Evolutionary conservation across 2,113 vertebrate species (phyloP), one percentile per base, ranked within the genome.

Genomic region (Syngnathus typhle): DNA sequence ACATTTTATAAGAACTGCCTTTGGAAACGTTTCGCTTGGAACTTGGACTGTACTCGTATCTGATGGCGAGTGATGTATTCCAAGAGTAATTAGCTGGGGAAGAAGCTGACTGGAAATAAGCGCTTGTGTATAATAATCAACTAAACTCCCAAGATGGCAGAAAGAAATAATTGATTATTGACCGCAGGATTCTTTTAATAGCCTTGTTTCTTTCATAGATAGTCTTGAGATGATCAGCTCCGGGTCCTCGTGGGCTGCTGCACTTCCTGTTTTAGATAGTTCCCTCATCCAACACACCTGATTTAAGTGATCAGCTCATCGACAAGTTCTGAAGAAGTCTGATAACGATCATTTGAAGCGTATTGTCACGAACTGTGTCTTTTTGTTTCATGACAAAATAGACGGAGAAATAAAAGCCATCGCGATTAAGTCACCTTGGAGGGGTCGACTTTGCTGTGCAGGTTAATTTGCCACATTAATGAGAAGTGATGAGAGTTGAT

Each of bases 391-490:
- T 52, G 8, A n/a, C 19, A 2, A 19, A 19, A 52, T 9, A 19
- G 49, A 78, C 89, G 86, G 86, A n/a, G 8, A n/a, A 21, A 12
- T 91, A 88, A 86, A 59, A 49, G 83, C 81, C 76, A 79, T 74
- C 91, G 89, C 89, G 90, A 91, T 91, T 87, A 88, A 88, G 90
- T 82, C 89, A 90, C 91, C 88, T 92, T 85, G 83, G 63, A 64
- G 88, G 92, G 79, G 88, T 83, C 74, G 87, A 88, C 91, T 89
- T 88, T 88, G 78, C 93, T 92, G 90, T 83, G 84, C 91, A 83
- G 90, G 87, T 93, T 93, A 87, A 90, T 92, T 90, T 89, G 77
- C 84, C 84, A 89, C 88, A 89, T 91, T 90, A 92, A 88, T 92
- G 91, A 84, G 84, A 82, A 94, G 90, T 84, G 83, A 84, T 77